Evolutionary conservation across 2,888 invertebrate genomes (phyloP).

Genomic region (Andrena flavipes): DNA sequence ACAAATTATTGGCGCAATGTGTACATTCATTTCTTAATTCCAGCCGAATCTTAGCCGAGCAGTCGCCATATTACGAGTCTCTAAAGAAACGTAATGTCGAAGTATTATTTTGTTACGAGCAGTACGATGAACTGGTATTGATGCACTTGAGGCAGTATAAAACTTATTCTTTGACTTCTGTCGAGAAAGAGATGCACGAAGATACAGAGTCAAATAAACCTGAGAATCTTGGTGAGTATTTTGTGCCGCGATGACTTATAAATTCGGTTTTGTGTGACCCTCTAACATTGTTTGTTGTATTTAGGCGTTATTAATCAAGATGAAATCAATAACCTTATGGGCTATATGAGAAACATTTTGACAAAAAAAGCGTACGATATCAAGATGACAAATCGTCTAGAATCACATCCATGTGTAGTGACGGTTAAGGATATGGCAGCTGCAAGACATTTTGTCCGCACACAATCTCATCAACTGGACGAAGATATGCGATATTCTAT

Average conservation of each 20-base stretch:
- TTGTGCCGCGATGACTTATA: neutral
- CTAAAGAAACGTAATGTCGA: slow-evolving; percentile 94
- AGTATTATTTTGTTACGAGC: slow-evolving; percentile 97
- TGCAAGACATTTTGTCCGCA: slow-evolving; percentile 96
- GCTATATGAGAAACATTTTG: slow-evolving; percentile 92
- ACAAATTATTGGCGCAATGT: neutral
- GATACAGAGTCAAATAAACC: slow-evolving; percentile 87
- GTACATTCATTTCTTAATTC: slow-evolving; percentile 61
- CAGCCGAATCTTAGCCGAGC: slow-evolving; percentile 96
- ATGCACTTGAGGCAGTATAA: slow-evolving; percentile 95
- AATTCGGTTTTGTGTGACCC: slow-evolving; percentile 15
- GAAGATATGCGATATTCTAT: slow-evolving; percentile 95
- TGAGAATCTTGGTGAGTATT: slow-evolving; percentile 87
- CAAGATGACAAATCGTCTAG: slow-evolving; percentile 93
- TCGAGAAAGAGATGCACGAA: slow-evolving; percentile 96
- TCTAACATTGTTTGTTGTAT: slow-evolving; percentile 2
- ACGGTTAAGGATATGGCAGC: slow-evolving; percentile 99
- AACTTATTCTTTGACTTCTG: slow-evolving; percentile 91
- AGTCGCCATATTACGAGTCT: slow-evolving; percentile 97
- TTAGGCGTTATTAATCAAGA: slow-evolving; percentile 89
- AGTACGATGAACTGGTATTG: slow-evolving; percentile 98
- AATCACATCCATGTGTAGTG: slow-evolving; percentile 96
- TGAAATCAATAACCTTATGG: slow-evolving; percentile 92
- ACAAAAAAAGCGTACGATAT: slow-evolving; percentile 93
- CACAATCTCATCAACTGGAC: slow-evolving; percentile 92